Percentiles rank a stretch among this genome's conserved stretches.
Evolutionary conservation across 2,113 vertebrate species (phyloP).

Genomic region (Silurus meridionalis): DNA sequence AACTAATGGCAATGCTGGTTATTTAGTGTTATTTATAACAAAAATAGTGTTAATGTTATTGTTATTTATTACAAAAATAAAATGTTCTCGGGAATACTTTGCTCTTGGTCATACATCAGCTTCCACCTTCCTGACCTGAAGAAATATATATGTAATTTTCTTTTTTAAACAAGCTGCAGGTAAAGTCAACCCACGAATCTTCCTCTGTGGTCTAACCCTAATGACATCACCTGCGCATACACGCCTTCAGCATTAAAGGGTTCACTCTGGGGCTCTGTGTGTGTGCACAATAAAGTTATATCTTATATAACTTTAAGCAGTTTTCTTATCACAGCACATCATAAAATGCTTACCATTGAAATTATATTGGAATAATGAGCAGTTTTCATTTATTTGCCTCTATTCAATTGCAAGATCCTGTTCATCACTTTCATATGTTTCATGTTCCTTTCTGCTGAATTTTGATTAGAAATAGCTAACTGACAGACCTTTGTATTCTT

Average conservation of each 20-base stretch:
- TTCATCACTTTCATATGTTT: neutral
- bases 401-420: neutral
- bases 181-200: neutral
- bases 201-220: neutral
- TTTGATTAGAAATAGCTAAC: slow-evolving; percentile 5
- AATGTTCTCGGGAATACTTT: neutral
- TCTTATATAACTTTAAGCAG: slow-evolving; percentile 1
- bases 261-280: neutral
- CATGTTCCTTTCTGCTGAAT: neutral
- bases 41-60: neutral
- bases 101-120: neutral
- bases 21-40: neutral
- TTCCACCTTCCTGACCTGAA: neutral
- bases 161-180: neutral
- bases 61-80: neutral
- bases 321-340: neutral
- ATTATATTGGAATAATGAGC: neutral
- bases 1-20: neutral
- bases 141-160: neutral
- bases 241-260: neutral
- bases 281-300: no score
- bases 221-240: neutral
- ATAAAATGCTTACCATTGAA: neutral
- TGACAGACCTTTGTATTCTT: slow-evolving; percentile 36
- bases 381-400: neutral